Conservation (phyloP, 2,888 invertebrate species). For the Hetaerina titia region DNA sequence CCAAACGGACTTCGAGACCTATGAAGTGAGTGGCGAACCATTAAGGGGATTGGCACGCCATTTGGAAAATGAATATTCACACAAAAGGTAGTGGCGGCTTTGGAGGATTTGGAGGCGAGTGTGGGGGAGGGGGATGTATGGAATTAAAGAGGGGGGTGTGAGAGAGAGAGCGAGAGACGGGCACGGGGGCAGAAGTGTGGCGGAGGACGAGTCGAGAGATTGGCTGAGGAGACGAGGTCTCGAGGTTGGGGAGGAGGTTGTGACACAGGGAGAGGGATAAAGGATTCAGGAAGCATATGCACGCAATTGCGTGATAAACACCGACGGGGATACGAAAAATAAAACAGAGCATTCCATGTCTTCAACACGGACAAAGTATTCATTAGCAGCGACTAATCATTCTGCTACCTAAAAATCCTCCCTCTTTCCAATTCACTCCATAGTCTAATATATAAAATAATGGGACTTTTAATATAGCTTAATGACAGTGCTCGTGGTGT, state of each 20-base stretch:
- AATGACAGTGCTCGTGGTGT: too few species aligned
- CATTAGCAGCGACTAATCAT: neutral
- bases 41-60: slow-evolving; percentile 66
- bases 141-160: too few species aligned
- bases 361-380: neutral
- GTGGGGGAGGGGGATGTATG: neutral
- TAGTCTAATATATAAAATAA: too few species aligned
- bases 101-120: neutral
- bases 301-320: neutral
- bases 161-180: neutral
- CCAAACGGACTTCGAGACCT: slow-evolving; percentile 54
- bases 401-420: neutral
- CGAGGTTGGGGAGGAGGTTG: too few species aligned
- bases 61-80: slow-evolving; percentile 67
- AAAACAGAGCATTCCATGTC: neutral
- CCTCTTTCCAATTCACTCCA: neutral
- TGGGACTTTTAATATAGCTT: too few species aligned
- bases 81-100: slow-evolving; percentile 46
- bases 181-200: neutral
- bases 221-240: neutral
- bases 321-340: neutral
- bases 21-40: slow-evolving; percentile 64
- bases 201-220: neutral
- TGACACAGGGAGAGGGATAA: too few species aligned
- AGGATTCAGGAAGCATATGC: neutral